Conservation (phyloP, 2,888 invertebrate genomes). For the Poecilus cupreus region DNA sequence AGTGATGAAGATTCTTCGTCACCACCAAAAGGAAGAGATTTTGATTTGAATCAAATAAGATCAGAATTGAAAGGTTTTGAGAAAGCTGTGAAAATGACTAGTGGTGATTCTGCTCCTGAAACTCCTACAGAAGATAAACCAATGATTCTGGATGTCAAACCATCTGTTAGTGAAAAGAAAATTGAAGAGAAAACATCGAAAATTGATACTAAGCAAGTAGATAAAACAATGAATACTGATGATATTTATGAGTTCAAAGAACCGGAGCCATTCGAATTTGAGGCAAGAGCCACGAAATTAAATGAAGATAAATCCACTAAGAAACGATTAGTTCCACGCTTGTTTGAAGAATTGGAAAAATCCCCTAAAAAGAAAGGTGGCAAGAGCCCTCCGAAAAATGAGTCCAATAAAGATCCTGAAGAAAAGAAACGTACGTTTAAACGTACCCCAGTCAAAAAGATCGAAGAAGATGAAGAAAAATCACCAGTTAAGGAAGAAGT, state of each 20-base stretch:
- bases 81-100: conserved; percentile 76
- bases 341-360: conserved; percentile 69
- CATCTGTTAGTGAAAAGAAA: conserved; percentile 52
- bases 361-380: conserved; percentile 67
- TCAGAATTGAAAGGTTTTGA: conserved; percentile 89
- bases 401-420: conserved; percentile 61
- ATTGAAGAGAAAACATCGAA: conserved; percentile 64
- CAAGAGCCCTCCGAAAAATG: conserved; percentile 65
- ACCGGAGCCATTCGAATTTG: conserved; percentile 91
- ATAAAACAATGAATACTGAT: conserved; percentile 68
- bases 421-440: conserved; percentile 65
- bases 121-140: conserved; percentile 53
- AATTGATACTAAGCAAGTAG: conserved; percentile 63
- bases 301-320: conserved; percentile 69
- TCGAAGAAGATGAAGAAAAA: conserved; percentile 58
- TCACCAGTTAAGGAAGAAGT: conserved; percentile 65
- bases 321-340: conserved; percentile 69
- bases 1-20: conserved; percentile 73
- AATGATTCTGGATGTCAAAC: conserved; percentile 37
- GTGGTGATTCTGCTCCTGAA: conserved; percentile 59
- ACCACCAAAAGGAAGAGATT: conserved; percentile 81
- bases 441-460: conserved; percentile 63
- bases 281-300: conserved; percentile 75
- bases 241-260: conserved; percentile 94
- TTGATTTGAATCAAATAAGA: conserved; percentile 89